A percentile compares a stretch with the other conserved stretches of the same genome.
Evolutionary conservation across 2,888 invertebrate species (phyloP).

Genomic region (Andrena bucephala): DNA sequence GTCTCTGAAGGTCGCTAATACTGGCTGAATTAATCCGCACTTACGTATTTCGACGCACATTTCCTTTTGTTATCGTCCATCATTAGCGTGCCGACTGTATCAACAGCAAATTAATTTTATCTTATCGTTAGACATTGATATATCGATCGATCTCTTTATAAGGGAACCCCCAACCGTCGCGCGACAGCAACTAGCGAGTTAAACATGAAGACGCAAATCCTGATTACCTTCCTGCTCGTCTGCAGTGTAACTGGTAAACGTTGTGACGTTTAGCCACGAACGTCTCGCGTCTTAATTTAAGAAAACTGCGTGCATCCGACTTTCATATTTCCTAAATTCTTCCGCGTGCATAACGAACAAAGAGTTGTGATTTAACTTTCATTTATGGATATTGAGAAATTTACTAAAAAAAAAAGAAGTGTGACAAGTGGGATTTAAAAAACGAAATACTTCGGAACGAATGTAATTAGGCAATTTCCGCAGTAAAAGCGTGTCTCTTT

Average conservation of each 20-base stretch:
- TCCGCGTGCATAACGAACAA: no score
- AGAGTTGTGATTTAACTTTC: no score
- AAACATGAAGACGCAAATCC: slow-evolving; percentile 70
- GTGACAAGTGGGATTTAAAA: no score
- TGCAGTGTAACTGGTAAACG: slow-evolving; percentile 69
- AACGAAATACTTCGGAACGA: no score
- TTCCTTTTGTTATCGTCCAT: neutral
- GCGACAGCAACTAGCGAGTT: slow-evolving; percentile 47
- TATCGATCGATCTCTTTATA: slow-evolving; percentile 69
- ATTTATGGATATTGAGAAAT: no score
- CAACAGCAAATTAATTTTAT: slow-evolving; percentile 33
- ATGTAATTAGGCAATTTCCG: no score
- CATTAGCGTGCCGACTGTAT: neutral
- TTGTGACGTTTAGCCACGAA: neutral
- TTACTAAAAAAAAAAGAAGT: no score
- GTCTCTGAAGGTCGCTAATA: neutral
- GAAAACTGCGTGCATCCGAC: no score
- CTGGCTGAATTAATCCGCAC: neutral
- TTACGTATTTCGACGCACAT: neutral
- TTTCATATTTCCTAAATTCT: no score
- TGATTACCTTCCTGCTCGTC: slow-evolving; percentile 66
- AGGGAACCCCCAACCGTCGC: slow-evolving; percentile 30
- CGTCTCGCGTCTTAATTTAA: no score
- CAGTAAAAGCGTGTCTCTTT: no score
- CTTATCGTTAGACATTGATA: slow-evolving; percentile 39